Evolutionary conservation across 2,113 vertebrate species (phyloP).

Genomic region (Monopterus albus): DNA sequence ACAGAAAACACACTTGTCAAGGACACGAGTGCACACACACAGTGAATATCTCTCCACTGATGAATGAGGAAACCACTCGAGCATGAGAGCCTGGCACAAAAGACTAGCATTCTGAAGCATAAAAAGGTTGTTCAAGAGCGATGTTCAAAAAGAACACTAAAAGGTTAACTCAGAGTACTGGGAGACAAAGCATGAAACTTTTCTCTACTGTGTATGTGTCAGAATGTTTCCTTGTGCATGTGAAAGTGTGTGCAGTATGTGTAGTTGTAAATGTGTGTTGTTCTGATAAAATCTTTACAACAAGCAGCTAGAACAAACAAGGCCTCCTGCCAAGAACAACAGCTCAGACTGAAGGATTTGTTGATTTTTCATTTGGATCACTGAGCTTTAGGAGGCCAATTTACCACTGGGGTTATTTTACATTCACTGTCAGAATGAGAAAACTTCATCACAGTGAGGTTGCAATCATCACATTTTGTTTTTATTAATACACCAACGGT

Average conservation of each 20-base stretch:
- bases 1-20: constrained; percentile 25
- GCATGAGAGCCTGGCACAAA: constrained; percentile 46
- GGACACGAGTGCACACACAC: constrained; percentile 23
- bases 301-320: not conserved
- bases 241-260: not conserved
- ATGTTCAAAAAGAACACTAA: constrained; percentile 32
- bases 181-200: not conserved
- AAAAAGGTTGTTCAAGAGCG: constrained; percentile 41
- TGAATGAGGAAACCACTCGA: constrained; percentile 60
- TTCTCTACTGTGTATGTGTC: not conserved
- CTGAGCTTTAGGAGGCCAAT: too few relatives aligned
- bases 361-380: too few relatives aligned
- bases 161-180: constrained; percentile 12
- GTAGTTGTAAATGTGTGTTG: not conserved
- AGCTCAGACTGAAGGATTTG: not conserved
- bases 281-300: not conserved
- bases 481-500: too few relatives aligned
- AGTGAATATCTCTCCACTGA: not conserved
- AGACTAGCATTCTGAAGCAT: constrained; percentile 38
- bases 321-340: constrained; percentile 8
- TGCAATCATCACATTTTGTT: too few relatives aligned
- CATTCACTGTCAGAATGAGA: too few relatives aligned
- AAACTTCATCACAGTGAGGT: too few relatives aligned
- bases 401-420: too few relatives aligned
- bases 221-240: not conserved